These are phyloP conservation scores for Eupithecia vulgata DNA, from an alignment of 2,888 invertebrate species.

Conservation along the genomic window DNA sequence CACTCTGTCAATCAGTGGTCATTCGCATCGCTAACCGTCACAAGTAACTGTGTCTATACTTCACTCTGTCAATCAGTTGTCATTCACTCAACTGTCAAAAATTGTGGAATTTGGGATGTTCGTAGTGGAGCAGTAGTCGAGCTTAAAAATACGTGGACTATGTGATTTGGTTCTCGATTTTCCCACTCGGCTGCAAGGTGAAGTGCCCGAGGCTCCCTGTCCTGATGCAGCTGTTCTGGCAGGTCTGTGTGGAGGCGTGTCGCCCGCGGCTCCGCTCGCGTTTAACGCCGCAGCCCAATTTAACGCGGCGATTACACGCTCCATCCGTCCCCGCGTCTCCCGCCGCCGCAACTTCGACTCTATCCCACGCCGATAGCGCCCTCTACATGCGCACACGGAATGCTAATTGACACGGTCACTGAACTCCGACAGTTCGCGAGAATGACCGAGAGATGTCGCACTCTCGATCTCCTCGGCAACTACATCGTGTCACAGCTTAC, in stretches of 20 bases:
- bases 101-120: no score
- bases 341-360: slow-evolving; percentile 19
- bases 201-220: background rate
- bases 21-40: no score
- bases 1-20: no score
- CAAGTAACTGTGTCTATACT: no score
- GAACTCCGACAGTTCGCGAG: slow-evolving; percentile 32
- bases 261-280: slow-evolving; percentile 36
- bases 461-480: background rate
- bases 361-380: background rate
- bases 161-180: no score
- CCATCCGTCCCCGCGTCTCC: slow-evolving; percentile 32
- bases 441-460: slow-evolving; percentile 21
- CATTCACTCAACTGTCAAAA: no score
- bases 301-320: slow-evolving; percentile 65
- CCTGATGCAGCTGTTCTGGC: background rate
- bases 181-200: background rate
- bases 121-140: no score
- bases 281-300: slow-evolving; percentile 50
- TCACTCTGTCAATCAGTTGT: no score
- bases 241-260: slow-evolving; percentile 32
- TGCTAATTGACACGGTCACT: slow-evolving; percentile 25
- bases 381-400: background rate
- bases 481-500: slow-evolving; percentile 1
- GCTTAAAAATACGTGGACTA: no score